Conservation (phyloP, 2,888 invertebrate genomes). For the Bombyx huttoni region DNA sequence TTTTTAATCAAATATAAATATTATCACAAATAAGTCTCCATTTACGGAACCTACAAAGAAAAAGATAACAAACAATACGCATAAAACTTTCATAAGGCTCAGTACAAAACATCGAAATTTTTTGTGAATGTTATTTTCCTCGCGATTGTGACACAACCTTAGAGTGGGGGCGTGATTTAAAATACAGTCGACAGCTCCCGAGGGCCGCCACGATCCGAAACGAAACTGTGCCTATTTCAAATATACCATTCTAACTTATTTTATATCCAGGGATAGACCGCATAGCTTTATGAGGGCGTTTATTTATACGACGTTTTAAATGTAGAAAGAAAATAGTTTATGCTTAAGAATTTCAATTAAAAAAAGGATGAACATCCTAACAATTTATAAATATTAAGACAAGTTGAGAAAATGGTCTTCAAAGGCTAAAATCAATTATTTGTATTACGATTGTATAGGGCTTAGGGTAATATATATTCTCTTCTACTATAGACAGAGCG, state of each 20-base stretch:
- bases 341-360: too few species aligned
- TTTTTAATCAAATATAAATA: too few species aligned
- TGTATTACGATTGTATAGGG: too few species aligned
- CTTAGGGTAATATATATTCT: too few species aligned
- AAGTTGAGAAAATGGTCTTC: too few species aligned
- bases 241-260: background rate
- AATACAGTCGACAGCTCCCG: constrained; percentile 16
- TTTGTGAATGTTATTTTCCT: constrained; percentile 12
- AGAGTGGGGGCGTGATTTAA: constrained; percentile 22
- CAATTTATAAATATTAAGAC: too few species aligned
- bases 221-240: background rate
- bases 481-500: too few species aligned
- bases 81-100: background rate
- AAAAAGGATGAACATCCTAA: too few species aligned
- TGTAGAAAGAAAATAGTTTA: background rate
- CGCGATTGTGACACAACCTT: constrained; percentile 18
- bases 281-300: background rate
- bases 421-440: too few species aligned
- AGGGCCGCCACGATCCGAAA: constrained; percentile 5
- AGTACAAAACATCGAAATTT: background rate
- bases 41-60: too few species aligned
- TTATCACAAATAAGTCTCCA: too few species aligned
- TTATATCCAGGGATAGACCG: background rate
- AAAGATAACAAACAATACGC: background rate
- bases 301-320: background rate